These are phyloP conservation scores for Folsomia candida DNA, from an alignment of 2,888 invertebrate genomes.

Conservation along the genomic window DNA sequence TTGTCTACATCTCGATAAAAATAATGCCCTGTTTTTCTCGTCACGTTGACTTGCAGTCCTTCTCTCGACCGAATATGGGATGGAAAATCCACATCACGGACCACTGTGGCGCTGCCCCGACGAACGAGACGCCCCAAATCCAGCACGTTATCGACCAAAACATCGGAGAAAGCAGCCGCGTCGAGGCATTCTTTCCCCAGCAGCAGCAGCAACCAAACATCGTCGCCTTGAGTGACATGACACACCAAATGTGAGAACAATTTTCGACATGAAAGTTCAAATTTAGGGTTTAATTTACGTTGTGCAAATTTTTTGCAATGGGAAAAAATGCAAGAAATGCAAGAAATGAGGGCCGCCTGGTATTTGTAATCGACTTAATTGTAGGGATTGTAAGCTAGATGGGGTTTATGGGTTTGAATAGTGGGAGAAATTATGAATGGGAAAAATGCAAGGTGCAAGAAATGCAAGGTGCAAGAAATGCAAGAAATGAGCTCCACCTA, in stretches of 20 bases:
- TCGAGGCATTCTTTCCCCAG: neutral
- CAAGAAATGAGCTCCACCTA: too few species aligned
- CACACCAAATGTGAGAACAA: neutral
- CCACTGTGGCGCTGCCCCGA: constrained; percentile 62
- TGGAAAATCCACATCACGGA: constrained; percentile 93
- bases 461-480: too few species aligned
- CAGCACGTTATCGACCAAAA: constrained; percentile 4
- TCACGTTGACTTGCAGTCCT: constrained; percentile 78
- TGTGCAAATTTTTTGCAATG: neutral
- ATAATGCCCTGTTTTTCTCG: too few species aligned
- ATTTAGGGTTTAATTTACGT: neutral
- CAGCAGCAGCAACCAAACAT: neutral
- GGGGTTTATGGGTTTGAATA: too few species aligned
- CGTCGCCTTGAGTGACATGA: constrained; percentile 1
- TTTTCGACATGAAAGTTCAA: too few species aligned
- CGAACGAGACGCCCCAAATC: neutral
- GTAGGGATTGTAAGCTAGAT: too few species aligned
- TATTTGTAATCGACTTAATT: too few species aligned
- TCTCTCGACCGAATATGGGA: constrained; percentile 86
- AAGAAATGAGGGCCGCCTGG: too few species aligned
- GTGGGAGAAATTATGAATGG: too few species aligned
- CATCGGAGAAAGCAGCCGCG: neutral
- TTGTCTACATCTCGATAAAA: neutral
- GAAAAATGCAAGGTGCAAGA: too few species aligned
- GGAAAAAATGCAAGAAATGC: too few species aligned